phyloP scores from a whole-genome alignment of 2,888 invertebrate species.

The Prosapia bicincta region DNA sequence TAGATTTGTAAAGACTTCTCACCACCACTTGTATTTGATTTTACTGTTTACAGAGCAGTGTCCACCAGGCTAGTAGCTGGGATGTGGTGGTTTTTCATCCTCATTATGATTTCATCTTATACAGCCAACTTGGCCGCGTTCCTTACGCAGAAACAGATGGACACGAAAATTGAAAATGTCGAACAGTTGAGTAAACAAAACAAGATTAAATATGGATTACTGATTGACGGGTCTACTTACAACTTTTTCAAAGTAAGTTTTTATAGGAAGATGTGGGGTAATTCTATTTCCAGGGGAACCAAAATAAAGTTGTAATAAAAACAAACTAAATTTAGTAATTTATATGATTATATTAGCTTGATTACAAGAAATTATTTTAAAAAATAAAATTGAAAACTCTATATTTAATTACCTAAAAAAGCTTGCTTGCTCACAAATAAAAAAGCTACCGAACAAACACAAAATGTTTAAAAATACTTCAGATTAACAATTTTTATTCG shows the following conservation, averaged over 20 bases:
- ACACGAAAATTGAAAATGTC: conserved; percentile 82
- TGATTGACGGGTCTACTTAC: conserved; percentile 83
- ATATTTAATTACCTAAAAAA: no score
- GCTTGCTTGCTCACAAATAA: no score
- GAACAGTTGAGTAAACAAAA: conserved; percentile 91
- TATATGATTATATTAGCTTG: no score
- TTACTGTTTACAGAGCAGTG: conserved; percentile 69
- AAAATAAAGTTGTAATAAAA: no score
- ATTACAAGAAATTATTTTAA: no score
- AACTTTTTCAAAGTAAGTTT: conserved; percentile 79
- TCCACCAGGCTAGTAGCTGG: conserved; percentile 86
- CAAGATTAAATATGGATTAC: conserved; percentile 95
- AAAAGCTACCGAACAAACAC: no score
- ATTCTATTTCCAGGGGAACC: not conserved
- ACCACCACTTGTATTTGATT: no score
- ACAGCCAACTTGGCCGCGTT: conserved; percentile 95
- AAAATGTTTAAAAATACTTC: no score
- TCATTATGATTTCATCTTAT: conserved; percentile 89
- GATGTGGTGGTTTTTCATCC: conserved; percentile 91
- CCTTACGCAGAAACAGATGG: conserved; percentile 85
- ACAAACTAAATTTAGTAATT: no score
- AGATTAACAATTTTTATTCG: no score
- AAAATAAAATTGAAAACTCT: no score
- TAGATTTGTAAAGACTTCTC: no score
- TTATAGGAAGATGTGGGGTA: not conserved